Evolutionary conservation across 2,113 vertebrate species (phyloP), one percentile per base, ranked within the genome.

Genomic region (Acinonyx jubatus): DNA sequence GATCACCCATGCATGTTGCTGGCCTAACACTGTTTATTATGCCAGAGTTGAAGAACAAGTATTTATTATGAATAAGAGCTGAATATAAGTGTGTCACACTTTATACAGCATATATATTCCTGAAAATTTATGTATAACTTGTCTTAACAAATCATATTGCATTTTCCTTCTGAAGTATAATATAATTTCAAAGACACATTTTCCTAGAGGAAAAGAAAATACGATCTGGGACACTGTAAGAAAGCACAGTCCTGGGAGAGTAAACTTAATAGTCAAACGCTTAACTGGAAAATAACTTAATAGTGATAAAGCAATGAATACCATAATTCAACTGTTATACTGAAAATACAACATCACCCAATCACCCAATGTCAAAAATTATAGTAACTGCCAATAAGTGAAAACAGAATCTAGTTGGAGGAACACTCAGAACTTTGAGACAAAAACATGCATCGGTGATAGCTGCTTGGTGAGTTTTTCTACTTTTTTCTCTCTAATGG

Each of bases 131-230:
- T 41, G 10, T 52, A 61, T 79, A 6, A 31, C 57, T 61, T 69
- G 93, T 86, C 81, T 95, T 50, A 89, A 89, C 31, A 78, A 79
- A 83, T 94, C 23, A 89, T 87, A 65, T 21, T 90, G 45, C 16
- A 45, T 81, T 84, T 93, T 86, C 52, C 74, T 90, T 91, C 81
- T 95, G 79, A 97, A 92, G 78, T 91, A 65, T 66, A 73, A 50
- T 69, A 50, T 31, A 55, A 78, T 76, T 95, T 85, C 61, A 94
- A 94, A 96, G 68, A 73, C 55, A 7, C 78, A 11, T 96, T 93
- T 96, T 93, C 45, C 63, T 73, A 84, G 31, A 93, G 41, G 36
- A 65, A 89, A 95, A 95, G 10, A 85, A 94, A 95, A 61, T 80
- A 50, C 10, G 14, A 66, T 13, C 33, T 92, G 33, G 71, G 92